Conservation (phyloP, 1,140 invertebrate species). For the Saccostrea glomerata region DNA sequence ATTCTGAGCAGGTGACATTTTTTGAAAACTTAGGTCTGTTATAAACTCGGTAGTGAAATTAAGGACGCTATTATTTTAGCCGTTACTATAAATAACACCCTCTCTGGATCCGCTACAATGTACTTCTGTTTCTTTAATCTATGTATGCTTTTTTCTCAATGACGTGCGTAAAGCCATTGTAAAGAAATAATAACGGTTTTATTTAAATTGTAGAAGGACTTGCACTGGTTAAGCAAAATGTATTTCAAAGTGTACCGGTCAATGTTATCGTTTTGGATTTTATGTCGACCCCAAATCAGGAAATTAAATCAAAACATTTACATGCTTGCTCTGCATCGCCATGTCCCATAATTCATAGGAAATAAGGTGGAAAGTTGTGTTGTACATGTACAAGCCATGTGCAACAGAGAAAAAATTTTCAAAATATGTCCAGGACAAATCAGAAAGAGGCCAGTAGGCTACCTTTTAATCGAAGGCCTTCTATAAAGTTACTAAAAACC, state of each 20-base stretch:
- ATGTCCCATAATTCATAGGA: background rate
- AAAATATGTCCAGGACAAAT: background rate
- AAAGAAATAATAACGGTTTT: background rate
- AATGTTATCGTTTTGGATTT: conserved; percentile 3
- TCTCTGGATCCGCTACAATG: background rate
- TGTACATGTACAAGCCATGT: background rate
- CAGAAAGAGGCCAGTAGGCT: background rate
- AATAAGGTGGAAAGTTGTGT: background rate
- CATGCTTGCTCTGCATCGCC: background rate
- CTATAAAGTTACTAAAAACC: background rate
- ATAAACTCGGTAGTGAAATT: too few relatives aligned
- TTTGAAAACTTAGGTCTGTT: too few relatives aligned
- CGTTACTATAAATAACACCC: background rate
- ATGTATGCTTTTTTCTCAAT: too few relatives aligned
- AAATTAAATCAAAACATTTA: conserved; percentile 15
- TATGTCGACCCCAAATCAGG: background rate
- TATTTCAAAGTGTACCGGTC: background rate
- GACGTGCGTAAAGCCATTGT: background rate
- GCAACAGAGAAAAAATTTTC: background rate
- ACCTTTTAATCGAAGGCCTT: background rate
- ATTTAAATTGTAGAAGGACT: background rate
- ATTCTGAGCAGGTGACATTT: too few relatives aligned
- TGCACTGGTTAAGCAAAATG: conserved; percentile 2
- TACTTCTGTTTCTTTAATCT: background rate
- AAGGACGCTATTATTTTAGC: background rate